These are phyloP conservation scores for Patella ulyssiponensis DNA, from an alignment of 2,888 invertebrate genomes.

Conservation along the genomic window DNA sequence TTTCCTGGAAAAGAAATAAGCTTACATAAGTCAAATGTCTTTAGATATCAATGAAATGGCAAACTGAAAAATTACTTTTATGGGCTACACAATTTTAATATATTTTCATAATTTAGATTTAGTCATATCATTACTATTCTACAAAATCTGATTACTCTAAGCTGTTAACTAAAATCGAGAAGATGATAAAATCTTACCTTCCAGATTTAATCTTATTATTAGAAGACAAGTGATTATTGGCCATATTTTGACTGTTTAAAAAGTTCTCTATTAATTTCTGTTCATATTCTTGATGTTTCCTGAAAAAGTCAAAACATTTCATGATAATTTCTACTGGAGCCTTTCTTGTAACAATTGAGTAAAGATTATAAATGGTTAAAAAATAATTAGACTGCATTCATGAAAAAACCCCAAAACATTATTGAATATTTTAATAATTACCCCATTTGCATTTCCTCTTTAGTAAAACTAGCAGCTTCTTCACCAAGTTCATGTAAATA, in stretches of 20 bases:
- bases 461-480: slow-evolving; percentile 92
- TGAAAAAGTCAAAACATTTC: slow-evolving; percentile 36
- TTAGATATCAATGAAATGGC: too few relatives aligned
- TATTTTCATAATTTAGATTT: too few relatives aligned
- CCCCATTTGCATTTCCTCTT: slow-evolving; percentile 99
- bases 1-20: slow-evolving; percentile 46
- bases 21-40: too few relatives aligned
- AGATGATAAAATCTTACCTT: slow-evolving; percentile 37
- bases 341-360: too few relatives aligned
- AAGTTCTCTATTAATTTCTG: slow-evolving; percentile 69
- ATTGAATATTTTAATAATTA: slow-evolving; percentile 36
- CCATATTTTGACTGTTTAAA: slow-evolving; percentile 64
- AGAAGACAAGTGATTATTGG: slow-evolving; percentile 46
- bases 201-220: slow-evolving; percentile 42
- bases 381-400: too few relatives aligned
- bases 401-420: too few relatives aligned
- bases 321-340: too few relatives aligned
- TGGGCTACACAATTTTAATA: too few relatives aligned
- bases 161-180: not conserved
- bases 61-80: too few relatives aligned
- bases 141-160: too few relatives aligned
- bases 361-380: too few relatives aligned
- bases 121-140: too few relatives aligned
- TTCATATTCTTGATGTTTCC: slow-evolving; percentile 72
- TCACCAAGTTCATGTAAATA: slow-evolving; percentile 98